Percentiles rank a stretch among this genome's conserved stretches.
These are phyloP conservation scores for Drosophila kanekoi DNA, from an alignment of 2,888 invertebrate genomes.

Conservation along the genomic window DNA sequence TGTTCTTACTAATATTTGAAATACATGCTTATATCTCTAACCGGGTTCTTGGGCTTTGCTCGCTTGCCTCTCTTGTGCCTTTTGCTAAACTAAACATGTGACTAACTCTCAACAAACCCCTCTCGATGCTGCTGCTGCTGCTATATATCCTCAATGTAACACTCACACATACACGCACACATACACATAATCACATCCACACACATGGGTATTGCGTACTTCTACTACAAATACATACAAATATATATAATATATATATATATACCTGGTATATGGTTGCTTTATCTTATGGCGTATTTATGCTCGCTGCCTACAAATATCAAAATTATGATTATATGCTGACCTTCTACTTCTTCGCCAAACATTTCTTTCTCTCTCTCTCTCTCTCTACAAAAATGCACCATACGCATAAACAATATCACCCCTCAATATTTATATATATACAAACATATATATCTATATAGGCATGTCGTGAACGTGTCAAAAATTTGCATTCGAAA, in stretches of 20 bases:
- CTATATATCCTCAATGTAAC: slow-evolving; percentile 46
- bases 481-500: slow-evolving; percentile 94
- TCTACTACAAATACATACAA: slow-evolving; percentile 40
- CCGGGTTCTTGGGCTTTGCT: slow-evolving; percentile 68
- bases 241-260: slow-evolving; percentile 18
- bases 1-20: slow-evolving; percentile 50
- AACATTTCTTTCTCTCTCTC: slow-evolving; percentile 33
- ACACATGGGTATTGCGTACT: slow-evolving; percentile 78
- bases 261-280: slow-evolving; percentile 71
- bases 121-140: slow-evolving; percentile 46
- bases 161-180: slow-evolving; percentile 37
- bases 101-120: slow-evolving; percentile 51
- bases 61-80: slow-evolving; percentile 76
- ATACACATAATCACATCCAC: slow-evolving; percentile 16
- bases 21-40: slow-evolving; percentile 37
- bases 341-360: slow-evolving; percentile 66
- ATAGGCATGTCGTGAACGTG: slow-evolving; percentile 94
- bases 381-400: slow-evolving; percentile 33
- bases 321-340: slow-evolving; percentile 52
- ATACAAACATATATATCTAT: slow-evolving; percentile 42
- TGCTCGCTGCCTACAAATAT: slow-evolving; percentile 67
- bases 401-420: slow-evolving; percentile 43
- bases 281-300: slow-evolving; percentile 59
- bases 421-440: slow-evolving; percentile 22
- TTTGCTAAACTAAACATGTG: slow-evolving; percentile 51